These are phyloP conservation scores for Pogonomyrmex californicus DNA, from an alignment of 1,140 invertebrate species.

Conservation along the genomic window DNA sequence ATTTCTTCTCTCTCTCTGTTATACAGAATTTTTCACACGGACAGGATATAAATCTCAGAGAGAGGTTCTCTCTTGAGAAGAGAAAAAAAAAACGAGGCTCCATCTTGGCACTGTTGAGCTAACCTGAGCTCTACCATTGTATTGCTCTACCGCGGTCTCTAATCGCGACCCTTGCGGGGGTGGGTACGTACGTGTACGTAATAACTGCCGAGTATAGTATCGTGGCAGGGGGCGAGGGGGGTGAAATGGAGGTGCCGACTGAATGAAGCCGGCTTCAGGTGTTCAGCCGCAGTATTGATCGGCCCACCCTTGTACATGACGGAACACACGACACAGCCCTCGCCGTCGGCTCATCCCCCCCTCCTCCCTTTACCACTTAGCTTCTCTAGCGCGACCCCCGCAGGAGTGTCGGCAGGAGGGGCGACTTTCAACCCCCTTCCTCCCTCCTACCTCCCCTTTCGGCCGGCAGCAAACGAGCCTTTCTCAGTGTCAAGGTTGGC, in stretches of 20 bases:
- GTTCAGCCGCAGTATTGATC: constrained; percentile 82
- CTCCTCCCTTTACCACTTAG: neutral
- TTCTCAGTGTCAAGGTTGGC: constrained; percentile 83
- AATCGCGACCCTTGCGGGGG: neutral
- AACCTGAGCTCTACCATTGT: neutral
- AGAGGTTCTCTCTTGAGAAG: neutral
- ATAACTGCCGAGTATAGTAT: constrained; percentile 63
- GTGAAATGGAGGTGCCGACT: constrained; percentile 74
- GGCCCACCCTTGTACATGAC: constrained; percentile 78
- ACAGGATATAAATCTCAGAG: neutral
- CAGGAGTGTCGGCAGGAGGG: constrained; percentile 58
- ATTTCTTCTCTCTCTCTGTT: neutral
- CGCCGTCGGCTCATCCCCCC: constrained; percentile 11
- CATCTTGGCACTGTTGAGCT: neutral
- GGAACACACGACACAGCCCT: constrained; percentile 62
- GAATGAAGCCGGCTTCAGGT: constrained; percentile 82
- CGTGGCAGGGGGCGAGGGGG: neutral
- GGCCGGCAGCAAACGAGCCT: constrained; percentile 64
- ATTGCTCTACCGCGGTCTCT: neutral
- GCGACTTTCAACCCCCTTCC: constrained; percentile 62
- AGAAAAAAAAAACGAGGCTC: neutral
- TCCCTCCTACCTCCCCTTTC: neutral
- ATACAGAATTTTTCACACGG: neutral
- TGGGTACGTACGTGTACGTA: constrained; percentile 17
- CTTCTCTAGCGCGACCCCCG: constrained; percentile 25